Evolutionary conservation across 2,888 invertebrate species (phyloP), one percentile per base, ranked within the genome.

Genomic region (Rhaphigaster nebulosa): DNA sequence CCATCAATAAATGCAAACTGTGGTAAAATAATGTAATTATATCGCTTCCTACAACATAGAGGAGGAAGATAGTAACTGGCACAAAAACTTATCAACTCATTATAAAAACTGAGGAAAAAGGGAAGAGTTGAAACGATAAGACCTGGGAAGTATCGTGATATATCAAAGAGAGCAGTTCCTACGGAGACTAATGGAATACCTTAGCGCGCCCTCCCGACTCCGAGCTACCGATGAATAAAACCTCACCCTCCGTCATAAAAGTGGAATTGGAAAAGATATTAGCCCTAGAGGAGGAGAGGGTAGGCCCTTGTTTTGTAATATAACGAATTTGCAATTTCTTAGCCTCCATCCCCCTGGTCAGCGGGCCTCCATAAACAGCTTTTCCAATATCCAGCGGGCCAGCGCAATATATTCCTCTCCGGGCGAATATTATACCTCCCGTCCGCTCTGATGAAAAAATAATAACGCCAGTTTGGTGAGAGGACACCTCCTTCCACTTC

Each of bases 391-490:
- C 90, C 29, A 38, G n/a, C 84, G 56, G 80, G 20, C 60, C 80
- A 26, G 80, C 38, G 87, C 90, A 90, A 90, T 90, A 90, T 90
- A 90, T 90, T 87, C 90, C 56, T 38, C 26, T 34, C 60, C 34
- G 18, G 87, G 38, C 87, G 54, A 84, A 84, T 84, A 84, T 84
- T 84, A 84, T 84, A 84, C 84, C 80, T 84, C 45, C 84, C 38
- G 84, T 50, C 84, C 84, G 45, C 84, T 50, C 84, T 92, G 92
- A 92, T 92, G 92, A 92, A 92, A 92, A 92, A 92, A 92, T 92
- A 92, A 92, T 92, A 92, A 91, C 90, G 91, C 90, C 91, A 92
- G 92, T 92, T 91, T 91, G 91, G 91, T 90, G 91, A 91, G 91
- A 90, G 91, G 91, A 91, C 91, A 91, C 90, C 90, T 90, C 90